Percentiles rank a stretch among this genome's conserved stretches.
Evolutionary conservation across 2,888 invertebrate genomes (phyloP).

Genomic region (Eristalis tenax): DNA sequence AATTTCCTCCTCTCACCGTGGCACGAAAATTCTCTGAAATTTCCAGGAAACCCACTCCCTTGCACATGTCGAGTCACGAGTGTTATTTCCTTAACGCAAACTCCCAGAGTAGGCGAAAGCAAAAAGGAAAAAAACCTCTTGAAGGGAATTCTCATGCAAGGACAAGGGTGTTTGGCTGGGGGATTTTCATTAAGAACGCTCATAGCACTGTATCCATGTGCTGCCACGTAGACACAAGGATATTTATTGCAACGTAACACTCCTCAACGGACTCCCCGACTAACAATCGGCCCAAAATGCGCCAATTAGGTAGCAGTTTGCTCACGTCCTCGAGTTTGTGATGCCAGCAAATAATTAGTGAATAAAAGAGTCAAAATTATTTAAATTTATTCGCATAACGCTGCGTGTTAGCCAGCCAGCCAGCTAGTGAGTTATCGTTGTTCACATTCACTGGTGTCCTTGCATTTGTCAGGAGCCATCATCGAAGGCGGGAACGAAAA

Average conservation of each 20-base stretch:
- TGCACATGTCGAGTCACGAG: slow-evolving; percentile 14
- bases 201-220: background rate
- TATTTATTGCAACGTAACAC: slow-evolving; percentile 30
- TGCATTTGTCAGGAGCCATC: background rate
- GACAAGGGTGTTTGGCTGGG: background rate
- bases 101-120: background rate
- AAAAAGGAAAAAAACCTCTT: background rate
- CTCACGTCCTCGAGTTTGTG: slow-evolving; percentile 22
- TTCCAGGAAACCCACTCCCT: slow-evolving; percentile 19
- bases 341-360: slow-evolving; percentile 53
- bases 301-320: slow-evolving; percentile 53
- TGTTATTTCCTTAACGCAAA: background rate
- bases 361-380: slow-evolving; percentile 55
- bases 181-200: slow-evolving; percentile 25
- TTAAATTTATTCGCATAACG: slow-evolving; percentile 59
- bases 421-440: background rate
- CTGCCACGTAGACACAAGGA: slow-evolving; percentile 19
- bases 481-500: slow-evolving; percentile 4
- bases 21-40: slow-evolving; percentile 24
- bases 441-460: background rate
- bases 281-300: slow-evolving; percentile 38
- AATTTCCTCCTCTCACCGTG: slow-evolving; percentile 29
- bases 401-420: slow-evolving; percentile 3
- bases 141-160: background rate
- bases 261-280: background rate